These are phyloP conservation scores for Coelopa frigida DNA, from an alignment of 1,140 invertebrate species.

Conservation along the genomic window DNA sequence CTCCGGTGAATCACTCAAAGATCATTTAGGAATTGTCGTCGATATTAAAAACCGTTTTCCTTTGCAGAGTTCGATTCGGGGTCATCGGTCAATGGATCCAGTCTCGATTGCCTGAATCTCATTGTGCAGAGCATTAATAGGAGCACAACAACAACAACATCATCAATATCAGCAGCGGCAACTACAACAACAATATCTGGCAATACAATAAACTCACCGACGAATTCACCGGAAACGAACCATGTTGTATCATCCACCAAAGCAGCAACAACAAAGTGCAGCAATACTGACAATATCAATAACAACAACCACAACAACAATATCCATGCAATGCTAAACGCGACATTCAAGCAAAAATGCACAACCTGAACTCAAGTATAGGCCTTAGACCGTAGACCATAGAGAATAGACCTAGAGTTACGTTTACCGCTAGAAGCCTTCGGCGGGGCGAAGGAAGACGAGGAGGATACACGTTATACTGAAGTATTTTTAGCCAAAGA, in stretches of 20 bases:
- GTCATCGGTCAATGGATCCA: conserved; percentile 45
- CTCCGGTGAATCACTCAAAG: too few species aligned
- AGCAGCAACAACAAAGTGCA: conserved; percentile 6
- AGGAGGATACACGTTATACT: too few species aligned
- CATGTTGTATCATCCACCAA: conserved; percentile 3
- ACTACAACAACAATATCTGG: conserved; percentile 1
- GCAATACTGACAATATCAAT: too few species aligned
- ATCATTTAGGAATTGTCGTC: too few species aligned
- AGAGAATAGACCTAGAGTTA: too few species aligned
- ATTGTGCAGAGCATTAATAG: conserved; percentile 59
- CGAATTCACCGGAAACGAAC: conserved; percentile 2
- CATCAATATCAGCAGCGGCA: conserved; percentile 12
- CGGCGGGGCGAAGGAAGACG: too few species aligned
- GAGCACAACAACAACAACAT: conserved; percentile 19
- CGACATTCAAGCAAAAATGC: conserved; percentile 38
- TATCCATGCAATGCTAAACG: conserved; percentile 23
- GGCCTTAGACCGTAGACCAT: conserved; percentile 26
- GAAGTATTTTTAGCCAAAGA: too few species aligned
- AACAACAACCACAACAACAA: too few species aligned
- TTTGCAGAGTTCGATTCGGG: conserved; percentile 20
- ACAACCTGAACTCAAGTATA: conserved; percentile 33
- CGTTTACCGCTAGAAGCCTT: too few species aligned
- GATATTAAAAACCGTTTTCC: too few species aligned
- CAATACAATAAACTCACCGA: not conserved
- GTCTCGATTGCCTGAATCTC: conserved; percentile 55